Percentiles rank a stretch among this genome's conserved stretches.
Evolutionary conservation across 2,797 vertebrate species (phyloP).

Genomic region (Enteromius treurensis): DNA sequence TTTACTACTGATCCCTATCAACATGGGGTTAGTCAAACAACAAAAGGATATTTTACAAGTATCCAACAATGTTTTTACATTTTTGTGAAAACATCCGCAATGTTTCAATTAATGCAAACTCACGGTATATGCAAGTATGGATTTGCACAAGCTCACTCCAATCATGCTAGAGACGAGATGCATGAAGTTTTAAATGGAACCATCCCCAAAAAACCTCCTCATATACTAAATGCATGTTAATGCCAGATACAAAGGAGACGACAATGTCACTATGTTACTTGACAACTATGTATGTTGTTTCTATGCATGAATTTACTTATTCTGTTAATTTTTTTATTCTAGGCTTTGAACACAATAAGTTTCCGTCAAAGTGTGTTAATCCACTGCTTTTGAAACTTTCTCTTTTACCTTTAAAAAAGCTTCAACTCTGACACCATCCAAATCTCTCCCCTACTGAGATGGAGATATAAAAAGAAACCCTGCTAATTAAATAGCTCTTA

Average conservation of each 20-base stretch:
- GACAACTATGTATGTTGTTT: background rate
- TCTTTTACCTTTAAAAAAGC: slow-evolving; percentile 50
- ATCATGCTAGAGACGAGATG: background rate
- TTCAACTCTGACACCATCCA: slow-evolving; percentile 42
- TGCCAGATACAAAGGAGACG: background rate
- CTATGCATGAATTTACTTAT: slow-evolving; percentile 17
- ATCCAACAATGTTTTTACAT: background rate
- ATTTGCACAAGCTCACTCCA: background rate
- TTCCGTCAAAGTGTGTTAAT: slow-evolving; percentile 40
- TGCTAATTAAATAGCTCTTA: slow-evolving; percentile 76
- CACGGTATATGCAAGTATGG: background rate
- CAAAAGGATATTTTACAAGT: background rate
- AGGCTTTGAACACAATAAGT: background rate
- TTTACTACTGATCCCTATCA: background rate
- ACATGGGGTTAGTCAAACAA: background rate
- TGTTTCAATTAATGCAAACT: background rate
- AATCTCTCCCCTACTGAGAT: slow-evolving; percentile 60
- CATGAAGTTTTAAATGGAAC: background rate
- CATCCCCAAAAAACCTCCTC: background rate
- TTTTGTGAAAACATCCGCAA: background rate
- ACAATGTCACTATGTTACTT: background rate
- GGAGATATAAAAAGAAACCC: slow-evolving; percentile 63
- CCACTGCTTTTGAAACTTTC: slow-evolving; percentile 35
- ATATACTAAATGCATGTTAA: background rate
- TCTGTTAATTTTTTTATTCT: slow-evolving; percentile 10